Evolutionary conservation across 1,140 invertebrate species (phyloP).

Genomic region (Archivesica marissinica): DNA sequence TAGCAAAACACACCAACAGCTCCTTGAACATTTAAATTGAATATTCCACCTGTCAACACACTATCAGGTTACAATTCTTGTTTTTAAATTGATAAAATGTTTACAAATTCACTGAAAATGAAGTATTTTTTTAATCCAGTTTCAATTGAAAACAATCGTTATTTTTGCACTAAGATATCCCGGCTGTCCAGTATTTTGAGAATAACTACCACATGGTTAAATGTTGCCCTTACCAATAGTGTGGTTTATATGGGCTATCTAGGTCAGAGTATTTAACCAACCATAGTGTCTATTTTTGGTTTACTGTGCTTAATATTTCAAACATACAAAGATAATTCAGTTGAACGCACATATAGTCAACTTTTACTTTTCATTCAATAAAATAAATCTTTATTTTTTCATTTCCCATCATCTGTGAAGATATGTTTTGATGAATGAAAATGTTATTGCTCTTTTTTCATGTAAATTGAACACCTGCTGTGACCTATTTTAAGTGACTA

Average conservation of each 20-base stretch:
- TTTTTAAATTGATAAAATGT: too few species aligned
- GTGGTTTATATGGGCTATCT: background rate
- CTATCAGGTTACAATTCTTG: too few species aligned
- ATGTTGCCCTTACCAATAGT: background rate
- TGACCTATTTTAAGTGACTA: too few species aligned
- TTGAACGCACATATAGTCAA: background rate
- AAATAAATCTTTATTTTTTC: background rate
- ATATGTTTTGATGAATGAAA: background rate
- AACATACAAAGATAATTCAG: background rate
- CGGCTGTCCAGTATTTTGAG: background rate
- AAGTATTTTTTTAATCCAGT: background rate
- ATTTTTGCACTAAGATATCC: background rate
- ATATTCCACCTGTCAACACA: too few species aligned
- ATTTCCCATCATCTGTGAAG: background rate
- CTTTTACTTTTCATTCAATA: slow-evolving; percentile 14
- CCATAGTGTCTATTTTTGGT: background rate
- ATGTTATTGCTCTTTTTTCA: background rate
- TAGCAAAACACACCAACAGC: too few species aligned
- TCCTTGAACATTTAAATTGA: too few species aligned
- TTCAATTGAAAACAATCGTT: background rate
- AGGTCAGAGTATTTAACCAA: slow-evolving; percentile 3
- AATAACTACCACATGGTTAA: slow-evolving; percentile 34
- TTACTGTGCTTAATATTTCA: background rate
- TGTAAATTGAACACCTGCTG: background rate
- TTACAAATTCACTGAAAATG: too few species aligned